Evolutionary conservation across 2,113 vertebrate genomes (phyloP), one percentile per base, ranked within the genome.

Genomic region (Alligator sinensis): DNA sequence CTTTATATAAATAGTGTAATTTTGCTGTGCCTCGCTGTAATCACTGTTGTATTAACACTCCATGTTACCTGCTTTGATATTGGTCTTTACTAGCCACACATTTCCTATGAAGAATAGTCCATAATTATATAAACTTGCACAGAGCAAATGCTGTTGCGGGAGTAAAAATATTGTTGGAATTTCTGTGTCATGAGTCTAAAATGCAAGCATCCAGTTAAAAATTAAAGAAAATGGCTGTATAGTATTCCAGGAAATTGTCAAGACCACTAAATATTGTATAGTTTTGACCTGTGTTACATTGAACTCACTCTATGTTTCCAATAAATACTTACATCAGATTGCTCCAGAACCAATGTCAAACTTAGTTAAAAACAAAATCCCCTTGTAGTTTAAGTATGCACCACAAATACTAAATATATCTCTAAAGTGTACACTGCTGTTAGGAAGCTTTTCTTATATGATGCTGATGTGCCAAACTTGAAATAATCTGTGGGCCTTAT

Each of bases 191-290:
- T 86, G 60, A 80, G 81, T 86, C 93, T 95, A 34, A 89, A 82
- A 80, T 74, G 17, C 68, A 77, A 76, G 63, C 76, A 96, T 97
- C 94, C 93, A 81, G 90, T 89, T 83, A 95, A 64, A 96, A 47
- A 81, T 94, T 97, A 93, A 96, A 80, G 92, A 93, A 95, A 96
- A 94, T 77, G 95, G 95, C 88, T 95, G 81, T 87, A 94, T 76
- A 86, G 93, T 89, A 93, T 97, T 97, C 94, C 97, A 98, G 97
- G 97, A 97, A 97, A 96, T 94, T 77, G 97, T 96, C 97, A 95
- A 61, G 94, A 96, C 94, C 95, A 28, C 92, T 77, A 90, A 97
- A 95, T 84, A 82, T 91, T 85, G 87, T 80, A 96, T 93, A 90
- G 70, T 74, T 81, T 82, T 94, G 97, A 98, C 97, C 98, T 95